Evolutionary conservation across 2,797 vertebrate genomes (phyloP), one percentile per base, ranked within the genome.

Genomic region (Rhinichthys osculus): DNA sequence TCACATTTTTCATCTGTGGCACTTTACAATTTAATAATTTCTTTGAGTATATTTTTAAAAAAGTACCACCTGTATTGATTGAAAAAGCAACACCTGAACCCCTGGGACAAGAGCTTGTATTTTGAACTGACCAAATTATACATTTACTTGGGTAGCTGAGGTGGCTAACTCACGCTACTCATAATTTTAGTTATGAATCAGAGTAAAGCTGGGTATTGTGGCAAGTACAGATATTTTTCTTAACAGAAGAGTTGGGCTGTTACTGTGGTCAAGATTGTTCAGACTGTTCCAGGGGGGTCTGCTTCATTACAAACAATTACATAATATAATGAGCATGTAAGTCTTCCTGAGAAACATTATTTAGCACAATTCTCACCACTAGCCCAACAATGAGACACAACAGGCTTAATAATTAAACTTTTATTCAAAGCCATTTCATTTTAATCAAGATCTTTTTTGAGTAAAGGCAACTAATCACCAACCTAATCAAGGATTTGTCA

Each of bases 301-400:
- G 76, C 13, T 47, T 78, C 76, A 33, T 42, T 78, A n/a, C 21
- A 79, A 79, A 79, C 8, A 85, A 62, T 35, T 17, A 33, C 17
- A 35, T 33, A 21, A 33, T 19, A 50, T 64, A 80, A 85, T 79
- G 40, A 71, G 27, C 76, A 85, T 21, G 21, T 13, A 72, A 72
- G 14, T n/a, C 67, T 64, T 80, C 10, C 27, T 27, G 35, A n/a
- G 30, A 80, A 79, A 62, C 21, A 16, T 62, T 21, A 71, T 72
- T 62, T 19, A 80, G 76, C 67, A 71, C 4, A 62, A 38, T 33
- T 72, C 10, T 64, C 42, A 33, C 44, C 16, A 59, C 13, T n/a
- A 72, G 19, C 13, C 27, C 83, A 85, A 69, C 23, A 72, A 30
- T 27, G 67, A 73, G 16, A 79, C 42, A 79, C n/a, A 79, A 30